phyloP scores from a whole-genome alignment of 2,113 vertebrate species.

The Lonchura striata region DNA sequence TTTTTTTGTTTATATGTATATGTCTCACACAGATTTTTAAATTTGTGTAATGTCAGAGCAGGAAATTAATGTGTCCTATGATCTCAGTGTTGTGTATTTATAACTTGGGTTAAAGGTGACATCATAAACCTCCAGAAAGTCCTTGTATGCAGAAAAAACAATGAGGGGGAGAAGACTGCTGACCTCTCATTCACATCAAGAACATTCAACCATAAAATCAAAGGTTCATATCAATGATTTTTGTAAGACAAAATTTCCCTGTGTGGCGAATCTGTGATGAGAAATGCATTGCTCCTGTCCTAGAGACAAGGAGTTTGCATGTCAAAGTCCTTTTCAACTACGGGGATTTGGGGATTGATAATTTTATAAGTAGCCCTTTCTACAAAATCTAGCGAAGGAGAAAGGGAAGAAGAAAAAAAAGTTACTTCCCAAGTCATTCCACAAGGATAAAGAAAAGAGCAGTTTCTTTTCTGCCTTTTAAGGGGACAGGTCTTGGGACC shows the following conservation, averaged over 20 bases:
- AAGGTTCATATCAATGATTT: constrained; percentile 20
- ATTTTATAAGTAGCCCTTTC: not conserved
- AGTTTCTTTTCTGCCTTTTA: not conserved
- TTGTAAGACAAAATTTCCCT: not conserved
- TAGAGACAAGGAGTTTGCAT: not conserved
- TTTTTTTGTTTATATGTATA: constrained; percentile 5
- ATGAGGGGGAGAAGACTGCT: constrained; percentile 37
- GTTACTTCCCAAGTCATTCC: not conserved
- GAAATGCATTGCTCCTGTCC: not conserved
- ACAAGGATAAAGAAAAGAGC: not conserved
- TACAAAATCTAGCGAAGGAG: not conserved
- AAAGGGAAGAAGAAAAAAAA: not conserved
- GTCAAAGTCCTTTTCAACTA: not conserved
- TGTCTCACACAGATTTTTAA: not conserved
- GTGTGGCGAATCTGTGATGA: not conserved
- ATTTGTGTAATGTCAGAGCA: constrained; percentile 25
- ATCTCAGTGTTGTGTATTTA: constrained; percentile 42
- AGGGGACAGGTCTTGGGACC: not conserved
- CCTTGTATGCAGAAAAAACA: constrained; percentile 61
- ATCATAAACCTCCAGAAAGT: constrained; percentile 45
- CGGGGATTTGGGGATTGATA: not conserved
- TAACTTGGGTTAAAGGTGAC: constrained; percentile 51
- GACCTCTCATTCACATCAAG: constrained; percentile 45
- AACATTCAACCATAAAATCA: constrained; percentile 48
- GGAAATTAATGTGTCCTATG: constrained; percentile 37